A percentile compares a stretch with the other conserved stretches of the same genome.
Conservation (phyloP, 2,113 vertebrate genomes). For the Pseudorhombus dupliciocellatus region DNA sequence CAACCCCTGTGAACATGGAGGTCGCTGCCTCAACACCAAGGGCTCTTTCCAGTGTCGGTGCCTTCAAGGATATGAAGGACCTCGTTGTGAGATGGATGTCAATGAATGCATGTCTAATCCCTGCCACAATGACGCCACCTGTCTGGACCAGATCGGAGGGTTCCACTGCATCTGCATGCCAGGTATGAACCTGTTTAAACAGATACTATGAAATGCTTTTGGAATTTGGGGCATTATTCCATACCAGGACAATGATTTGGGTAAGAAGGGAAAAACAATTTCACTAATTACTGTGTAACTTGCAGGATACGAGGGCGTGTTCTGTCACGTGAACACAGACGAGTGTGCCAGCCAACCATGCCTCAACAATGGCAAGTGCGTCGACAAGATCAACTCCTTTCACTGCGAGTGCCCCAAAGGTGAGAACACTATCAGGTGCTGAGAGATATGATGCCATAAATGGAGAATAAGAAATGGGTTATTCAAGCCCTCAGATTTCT, state of each 20-base stretch:
- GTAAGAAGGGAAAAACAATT: not conserved
- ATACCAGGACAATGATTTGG: not conserved
- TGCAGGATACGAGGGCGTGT: constrained; percentile 91
- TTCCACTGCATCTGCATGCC: constrained; percentile 99
- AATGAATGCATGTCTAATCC: constrained; percentile 97
- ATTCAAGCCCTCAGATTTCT: not conserved
- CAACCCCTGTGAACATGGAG: constrained; percentile 94
- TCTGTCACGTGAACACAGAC: constrained; percentile 93
- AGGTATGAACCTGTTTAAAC: constrained; percentile 73
- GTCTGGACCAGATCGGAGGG: constrained; percentile 94
- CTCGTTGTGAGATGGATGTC: constrained; percentile 94
- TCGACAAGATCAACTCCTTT: constrained; percentile 96
- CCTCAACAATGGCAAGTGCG: constrained; percentile 90
- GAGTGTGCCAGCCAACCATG: constrained; percentile 95
- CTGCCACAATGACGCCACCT: constrained; percentile 95
- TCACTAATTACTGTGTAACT: constrained; percentile 7
- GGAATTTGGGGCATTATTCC: not conserved
- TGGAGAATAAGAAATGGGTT: not conserved
- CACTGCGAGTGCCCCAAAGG: constrained; percentile 92
- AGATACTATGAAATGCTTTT: not conserved
- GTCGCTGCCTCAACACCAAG: constrained; percentile 94
- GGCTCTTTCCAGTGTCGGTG: constrained; percentile 97
- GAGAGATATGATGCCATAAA: not conserved
- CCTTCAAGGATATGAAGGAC: constrained; percentile 90
- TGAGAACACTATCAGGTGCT: constrained; percentile 60